A percentile compares a stretch with the other conserved stretches of the same genome.
phyloP scores from a whole-genome alignment of 1,140 invertebrate genomes.

The Diuraphis noxia region DNA sequence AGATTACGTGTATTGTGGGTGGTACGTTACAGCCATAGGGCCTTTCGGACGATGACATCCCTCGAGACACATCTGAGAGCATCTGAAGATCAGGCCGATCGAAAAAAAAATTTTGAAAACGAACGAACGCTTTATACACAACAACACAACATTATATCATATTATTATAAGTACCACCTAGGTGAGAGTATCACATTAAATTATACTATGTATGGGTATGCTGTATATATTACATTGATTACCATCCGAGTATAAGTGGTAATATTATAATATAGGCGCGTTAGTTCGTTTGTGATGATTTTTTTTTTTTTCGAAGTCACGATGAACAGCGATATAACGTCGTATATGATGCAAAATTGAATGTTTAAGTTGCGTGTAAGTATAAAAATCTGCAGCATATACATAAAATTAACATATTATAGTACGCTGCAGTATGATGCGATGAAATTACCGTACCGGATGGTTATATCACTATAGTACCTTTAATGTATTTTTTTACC shows the following conservation, averaged over 20 bases:
- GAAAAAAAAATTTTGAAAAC: not conserved
- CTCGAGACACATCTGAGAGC: slow-evolving; percentile 8
- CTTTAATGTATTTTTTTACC: not conserved
- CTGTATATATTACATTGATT: not conserved
- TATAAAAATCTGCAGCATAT: not conserved
- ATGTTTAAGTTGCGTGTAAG: too few relatives aligned
- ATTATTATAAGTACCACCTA: not conserved
- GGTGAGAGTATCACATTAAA: not conserved
- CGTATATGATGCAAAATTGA: not conserved
- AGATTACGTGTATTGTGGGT: slow-evolving; percentile 51
- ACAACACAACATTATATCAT: not conserved
- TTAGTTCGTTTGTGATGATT: not conserved
- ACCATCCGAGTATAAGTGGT: not conserved
- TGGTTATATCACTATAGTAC: too few relatives aligned
- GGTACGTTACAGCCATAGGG: not conserved
- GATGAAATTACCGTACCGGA: too few relatives aligned
- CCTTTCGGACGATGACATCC: slow-evolving; percentile 35
- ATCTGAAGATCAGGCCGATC: not conserved
- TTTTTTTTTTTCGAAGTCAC: not conserved
- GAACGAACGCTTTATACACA: not conserved
- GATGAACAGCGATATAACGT: not conserved
- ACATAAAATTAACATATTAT: too few relatives aligned
- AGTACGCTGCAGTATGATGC: too few relatives aligned
- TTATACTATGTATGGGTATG: not conserved
- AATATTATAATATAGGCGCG: not conserved